These are phyloP conservation scores for Ctenopoma kingsleyae DNA, from an alignment of 2,797 vertebrate species.

Conservation along the genomic window DNA sequence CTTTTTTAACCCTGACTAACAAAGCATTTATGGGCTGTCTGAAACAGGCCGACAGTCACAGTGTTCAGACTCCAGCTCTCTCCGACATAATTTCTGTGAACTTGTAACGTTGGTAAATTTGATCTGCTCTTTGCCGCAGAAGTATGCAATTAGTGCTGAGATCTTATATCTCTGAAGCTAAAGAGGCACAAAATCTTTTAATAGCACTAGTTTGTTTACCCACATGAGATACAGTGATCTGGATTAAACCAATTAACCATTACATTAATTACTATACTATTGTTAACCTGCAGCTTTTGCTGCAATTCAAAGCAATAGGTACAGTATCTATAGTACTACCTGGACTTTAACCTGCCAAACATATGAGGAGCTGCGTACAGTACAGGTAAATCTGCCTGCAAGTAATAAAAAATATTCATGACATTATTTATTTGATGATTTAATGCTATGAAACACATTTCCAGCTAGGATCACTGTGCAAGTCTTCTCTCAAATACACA, in stretches of 20 bases:
- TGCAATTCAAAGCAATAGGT: no score
- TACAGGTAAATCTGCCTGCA: not conserved
- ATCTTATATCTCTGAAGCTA: slow-evolving; percentile 7
- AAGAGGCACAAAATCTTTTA: slow-evolving; percentile 10
- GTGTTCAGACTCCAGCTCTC: slow-evolving; percentile 2
- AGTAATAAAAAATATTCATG: no score
- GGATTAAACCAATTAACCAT: slow-evolving; percentile 1
- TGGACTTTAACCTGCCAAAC: not conserved
- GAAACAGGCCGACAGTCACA: slow-evolving; percentile 5
- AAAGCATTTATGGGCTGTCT: not conserved
- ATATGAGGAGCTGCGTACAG: not conserved
- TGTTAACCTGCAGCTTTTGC: not conserved
- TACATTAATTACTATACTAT: not conserved
- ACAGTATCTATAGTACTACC: not conserved
- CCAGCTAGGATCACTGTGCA: not conserved
- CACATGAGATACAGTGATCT: not conserved
- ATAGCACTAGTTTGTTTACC: slow-evolving; percentile 9
- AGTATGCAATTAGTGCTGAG: slow-evolving; percentile 12
- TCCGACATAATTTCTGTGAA: slow-evolving; percentile 5
- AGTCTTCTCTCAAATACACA: not conserved
- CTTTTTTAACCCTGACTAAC: slow-evolving; percentile 1
- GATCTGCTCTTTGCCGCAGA: slow-evolving; percentile 13
- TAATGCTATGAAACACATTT: not conserved
- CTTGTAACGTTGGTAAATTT: slow-evolving; percentile 6
- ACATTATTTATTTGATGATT: no score